Conservation (phyloP, 2,113 vertebrate species). For the Nibea coibor region DNA sequence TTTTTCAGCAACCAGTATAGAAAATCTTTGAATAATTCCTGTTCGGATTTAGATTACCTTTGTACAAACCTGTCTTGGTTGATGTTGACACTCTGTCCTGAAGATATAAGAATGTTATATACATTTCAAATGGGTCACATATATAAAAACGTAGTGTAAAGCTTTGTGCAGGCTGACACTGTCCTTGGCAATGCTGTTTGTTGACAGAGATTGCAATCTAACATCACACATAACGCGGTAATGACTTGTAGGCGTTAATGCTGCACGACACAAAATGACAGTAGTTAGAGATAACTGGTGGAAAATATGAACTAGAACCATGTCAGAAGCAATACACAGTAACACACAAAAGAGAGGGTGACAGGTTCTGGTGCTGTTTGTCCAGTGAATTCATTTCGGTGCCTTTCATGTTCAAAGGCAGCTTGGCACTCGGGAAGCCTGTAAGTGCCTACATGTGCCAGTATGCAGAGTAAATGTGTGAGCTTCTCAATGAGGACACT, state of each 20-base stretch:
- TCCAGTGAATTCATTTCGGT: neutral
- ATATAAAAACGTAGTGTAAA: too few relatives aligned
- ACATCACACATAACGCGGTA: neutral
- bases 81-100: conserved; percentile 4
- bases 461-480: neutral
- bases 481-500: neutral
- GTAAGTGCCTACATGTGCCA: neutral
- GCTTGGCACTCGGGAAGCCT: neutral
- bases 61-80: neutral
- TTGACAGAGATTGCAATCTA: neutral
- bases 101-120: neutral
- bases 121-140: too few relatives aligned
- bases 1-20: too few relatives aligned
- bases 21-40: too few relatives aligned
- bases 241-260: neutral
- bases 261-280: conserved; percentile 3
- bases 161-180: neutral
- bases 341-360: neutral
- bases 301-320: neutral
- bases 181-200: neutral
- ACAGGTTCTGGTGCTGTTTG: neutral
- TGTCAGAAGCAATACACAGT: neutral
- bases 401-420: conserved; percentile 10
- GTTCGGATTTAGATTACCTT: conserved; percentile 23
- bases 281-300: neutral